phyloP scores from a whole-genome alignment of 2,888 invertebrate species.

The Muscina levida region DNA sequence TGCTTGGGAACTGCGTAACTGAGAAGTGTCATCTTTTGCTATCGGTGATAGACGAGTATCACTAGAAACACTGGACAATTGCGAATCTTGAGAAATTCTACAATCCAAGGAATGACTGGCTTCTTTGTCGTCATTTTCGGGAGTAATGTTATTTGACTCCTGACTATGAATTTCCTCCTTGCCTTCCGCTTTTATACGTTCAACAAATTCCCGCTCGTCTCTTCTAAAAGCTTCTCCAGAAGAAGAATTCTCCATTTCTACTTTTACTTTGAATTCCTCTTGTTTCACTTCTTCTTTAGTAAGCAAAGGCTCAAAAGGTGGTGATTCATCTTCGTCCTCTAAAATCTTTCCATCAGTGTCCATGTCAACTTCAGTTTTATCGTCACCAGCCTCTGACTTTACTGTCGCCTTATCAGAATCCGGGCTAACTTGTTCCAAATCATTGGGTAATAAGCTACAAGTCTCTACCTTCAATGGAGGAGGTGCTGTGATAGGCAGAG shows the following conservation, averaged over 20 bases:
- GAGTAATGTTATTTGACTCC: conserved; percentile 14
- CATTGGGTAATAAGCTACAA: conserved; percentile 84
- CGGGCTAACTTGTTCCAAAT: conserved; percentile 90
- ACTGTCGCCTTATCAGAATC: conserved; percentile 85
- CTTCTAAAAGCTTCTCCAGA: conserved; percentile 5
- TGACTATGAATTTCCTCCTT: conserved; percentile 38
- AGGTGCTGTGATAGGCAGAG: conserved; percentile 73
- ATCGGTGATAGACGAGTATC: conserved; percentile 82
- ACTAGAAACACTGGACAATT: conserved; percentile 84
- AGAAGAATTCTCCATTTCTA: background rate
- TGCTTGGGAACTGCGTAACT: conserved; percentile 69
- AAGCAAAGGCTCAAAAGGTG: conserved; percentile 83
- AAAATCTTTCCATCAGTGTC: conserved; percentile 73
- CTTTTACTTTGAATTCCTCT: conserved; percentile 25
- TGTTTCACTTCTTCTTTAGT: conserved; percentile 31
- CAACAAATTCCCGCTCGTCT: conserved; percentile 25
- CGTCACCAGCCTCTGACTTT: conserved; percentile 76
- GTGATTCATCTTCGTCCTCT: conserved; percentile 83
- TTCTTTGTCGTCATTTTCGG: conserved; percentile 60
- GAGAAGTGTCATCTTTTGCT: conserved; percentile 79
- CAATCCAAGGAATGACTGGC: conserved; percentile 70
- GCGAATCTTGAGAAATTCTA: conserved; percentile 82
- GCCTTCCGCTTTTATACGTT: conserved; percentile 3
- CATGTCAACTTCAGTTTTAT: conserved; percentile 73
- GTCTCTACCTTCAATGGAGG: conserved; percentile 78